Conservation (phyloP, 2,797 vertebrate species). For the Anniella stebbinsi region DNA sequence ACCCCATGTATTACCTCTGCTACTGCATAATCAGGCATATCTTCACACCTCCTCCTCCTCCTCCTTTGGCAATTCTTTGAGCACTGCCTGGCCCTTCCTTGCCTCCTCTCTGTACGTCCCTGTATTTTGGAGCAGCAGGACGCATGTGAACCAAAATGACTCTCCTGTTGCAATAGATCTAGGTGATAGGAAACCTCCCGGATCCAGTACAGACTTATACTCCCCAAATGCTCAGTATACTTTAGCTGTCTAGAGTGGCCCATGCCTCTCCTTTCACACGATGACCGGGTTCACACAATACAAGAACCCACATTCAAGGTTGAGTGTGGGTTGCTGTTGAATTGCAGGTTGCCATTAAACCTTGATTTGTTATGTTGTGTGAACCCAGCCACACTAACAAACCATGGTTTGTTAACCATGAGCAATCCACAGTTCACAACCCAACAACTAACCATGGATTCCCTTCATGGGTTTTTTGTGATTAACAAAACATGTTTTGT, state of each 20-base stretch:
- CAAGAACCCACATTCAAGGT: too few species aligned
- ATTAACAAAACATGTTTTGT: too few species aligned
- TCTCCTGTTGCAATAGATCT: not conserved
- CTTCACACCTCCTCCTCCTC: not conserved
- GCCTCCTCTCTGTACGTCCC: not conserved
- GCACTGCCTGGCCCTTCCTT: not conserved
- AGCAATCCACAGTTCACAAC: too few species aligned
- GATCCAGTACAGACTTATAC: not conserved
- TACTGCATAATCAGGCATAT: not conserved
- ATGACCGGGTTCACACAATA: too few species aligned
- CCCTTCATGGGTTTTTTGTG: too few species aligned
- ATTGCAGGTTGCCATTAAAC: too few species aligned
- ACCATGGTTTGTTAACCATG: too few species aligned
- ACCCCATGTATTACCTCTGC: not conserved
- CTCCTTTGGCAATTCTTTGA: not conserved
- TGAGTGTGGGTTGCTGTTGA: too few species aligned
- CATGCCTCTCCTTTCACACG: too few species aligned
- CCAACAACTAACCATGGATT: too few species aligned
- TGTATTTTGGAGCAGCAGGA: not conserved
- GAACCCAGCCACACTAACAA: too few species aligned
- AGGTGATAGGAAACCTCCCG: not conserved
- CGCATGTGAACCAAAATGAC: not conserved
- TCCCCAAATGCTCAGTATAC: not conserved
- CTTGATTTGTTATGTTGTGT: too few species aligned
- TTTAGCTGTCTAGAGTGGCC: not conserved